Base-by-base conservation (phyloP, 1,140 invertebrate species). In the Dendroctonus valens region DNA sequence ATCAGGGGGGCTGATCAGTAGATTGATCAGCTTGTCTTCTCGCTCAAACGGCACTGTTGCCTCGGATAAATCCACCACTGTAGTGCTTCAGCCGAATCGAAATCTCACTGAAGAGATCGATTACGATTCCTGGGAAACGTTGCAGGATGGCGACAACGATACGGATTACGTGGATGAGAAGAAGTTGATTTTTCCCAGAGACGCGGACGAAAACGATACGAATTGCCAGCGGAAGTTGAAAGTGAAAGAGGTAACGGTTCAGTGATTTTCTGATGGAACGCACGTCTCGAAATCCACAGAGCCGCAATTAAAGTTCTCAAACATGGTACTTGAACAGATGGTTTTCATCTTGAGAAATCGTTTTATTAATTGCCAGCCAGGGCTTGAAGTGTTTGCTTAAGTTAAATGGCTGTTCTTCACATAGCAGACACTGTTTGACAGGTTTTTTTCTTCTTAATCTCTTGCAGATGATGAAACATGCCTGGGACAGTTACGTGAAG, bases 401-500 rank as follows among this genome's bases (percentile, higher is more conserved):
- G 26, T 26, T 26, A 26, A 26, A 26, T 26, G 26, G 26, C 3
- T 26, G 26, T 26, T 26, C 26, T n/a, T n/a, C 26, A 26, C 26
- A 26, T 26, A 26, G 26, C 26, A 26, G 1, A 26, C 26, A 26
- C 26, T 26, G 26, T 26, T 1, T 26, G 26, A 26, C 26, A 26
- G 26, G 26, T 26, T 26, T 26, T n/a, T 26, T 26, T 26, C 26
- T 26, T 26, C 26, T 26, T 26, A 26, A 26, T 51, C 9, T 48
- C 41, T 64, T 65, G 50, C 83, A 96, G 92, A 96, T 97, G 94
- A 94, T 94, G 90, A 87, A 89, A 72, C 91, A 94, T 76, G 93
- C 95, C 5, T 99, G 96, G 96, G 86, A 92, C 76, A 95, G 91
- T 75, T 99, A 99, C 80, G 93, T 91, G 55, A 85, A 91, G 65